Conservation (phyloP, 2,113 vertebrate species). For the Larimichthys polyactis region DNA sequence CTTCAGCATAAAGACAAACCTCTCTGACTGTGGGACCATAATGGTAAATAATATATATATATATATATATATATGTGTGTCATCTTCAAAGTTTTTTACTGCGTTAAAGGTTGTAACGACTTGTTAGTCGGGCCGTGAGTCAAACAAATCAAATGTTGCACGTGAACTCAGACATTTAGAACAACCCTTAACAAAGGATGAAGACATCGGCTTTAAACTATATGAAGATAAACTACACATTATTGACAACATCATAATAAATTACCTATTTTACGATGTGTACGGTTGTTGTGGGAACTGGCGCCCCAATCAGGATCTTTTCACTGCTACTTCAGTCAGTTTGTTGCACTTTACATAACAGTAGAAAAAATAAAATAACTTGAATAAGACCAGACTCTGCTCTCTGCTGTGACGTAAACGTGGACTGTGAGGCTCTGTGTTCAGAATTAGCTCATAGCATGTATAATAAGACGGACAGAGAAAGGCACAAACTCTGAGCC, state of each 20-base stretch:
- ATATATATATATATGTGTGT: slow-evolving; percentile 40
- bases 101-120: neutral
- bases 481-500: slow-evolving; percentile 40
- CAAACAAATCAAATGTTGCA: slow-evolving; percentile 50
- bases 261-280: slow-evolving; percentile 65
- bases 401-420: slow-evolving; percentile 33
- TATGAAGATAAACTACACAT: slow-evolving; percentile 59
- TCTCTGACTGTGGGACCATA: slow-evolving; percentile 81
- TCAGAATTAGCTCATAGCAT: slow-evolving; percentile 59
- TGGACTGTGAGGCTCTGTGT: slow-evolving; percentile 31
- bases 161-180: slow-evolving; percentile 60
- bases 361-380: neutral
- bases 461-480: slow-evolving; percentile 62
- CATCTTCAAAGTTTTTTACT: neutral
- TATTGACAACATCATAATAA: slow-evolving; percentile 48
- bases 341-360: slow-evolving; percentile 22
- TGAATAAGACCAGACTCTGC: neutral
- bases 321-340: slow-evolving; percentile 3
- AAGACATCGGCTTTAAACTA: slow-evolving; percentile 19
- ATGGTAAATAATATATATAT: slow-evolving; percentile 37
- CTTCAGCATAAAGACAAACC: slow-evolving; percentile 84
- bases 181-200: slow-evolving; percentile 50
- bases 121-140: neutral
- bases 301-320: neutral
- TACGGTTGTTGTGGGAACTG: slow-evolving; percentile 44